These are phyloP conservation scores for Coleophora flavipennella DNA, from an alignment of 2,888 invertebrate genomes.

Conservation along the genomic window DNA sequence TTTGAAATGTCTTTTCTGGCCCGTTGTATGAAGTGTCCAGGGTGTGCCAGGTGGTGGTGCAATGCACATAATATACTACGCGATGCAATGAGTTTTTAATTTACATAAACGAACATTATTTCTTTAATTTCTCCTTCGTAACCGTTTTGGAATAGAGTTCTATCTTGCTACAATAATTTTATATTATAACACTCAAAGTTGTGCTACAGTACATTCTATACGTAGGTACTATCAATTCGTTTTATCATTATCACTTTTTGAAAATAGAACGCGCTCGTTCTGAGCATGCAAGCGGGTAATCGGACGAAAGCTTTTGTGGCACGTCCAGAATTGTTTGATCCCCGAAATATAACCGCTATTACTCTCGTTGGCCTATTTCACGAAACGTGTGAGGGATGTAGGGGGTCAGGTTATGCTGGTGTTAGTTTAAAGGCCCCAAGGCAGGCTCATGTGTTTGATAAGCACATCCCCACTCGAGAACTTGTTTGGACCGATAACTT, in stretches of 20 bases:
- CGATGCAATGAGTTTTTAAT: too few species aligned
- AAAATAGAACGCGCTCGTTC: constrained; percentile 66
- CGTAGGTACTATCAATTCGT: constrained; percentile 21
- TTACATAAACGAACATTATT: too few species aligned
- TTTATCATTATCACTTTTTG: constrained; percentile 66
- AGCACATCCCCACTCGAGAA: constrained; percentile 66
- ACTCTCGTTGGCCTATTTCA: constrained; percentile 52
- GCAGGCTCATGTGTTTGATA: constrained; percentile 64
- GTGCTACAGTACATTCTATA: too few species aligned
- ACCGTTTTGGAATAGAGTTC: too few species aligned
- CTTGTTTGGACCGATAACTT: constrained; percentile 66
- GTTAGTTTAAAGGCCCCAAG: constrained; percentile 57
- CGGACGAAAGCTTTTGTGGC: constrained; percentile 63
- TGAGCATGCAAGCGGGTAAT: constrained; percentile 62
- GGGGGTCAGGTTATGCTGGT: constrained; percentile 46
- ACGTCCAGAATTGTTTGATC: constrained; percentile 40
- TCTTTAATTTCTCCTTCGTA: too few species aligned
- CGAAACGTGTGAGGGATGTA: constrained; percentile 34
- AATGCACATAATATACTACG: too few species aligned
- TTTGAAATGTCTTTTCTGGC: too few species aligned
- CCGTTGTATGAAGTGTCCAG: too few species aligned
- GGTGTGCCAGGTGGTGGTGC: too few species aligned
- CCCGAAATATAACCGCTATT: constrained; percentile 47
- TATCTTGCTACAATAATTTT: too few species aligned
- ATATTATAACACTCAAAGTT: too few species aligned